Base-by-base conservation (phyloP, 2,113 vertebrate genomes). In the Bubo blakistoni region DNA sequence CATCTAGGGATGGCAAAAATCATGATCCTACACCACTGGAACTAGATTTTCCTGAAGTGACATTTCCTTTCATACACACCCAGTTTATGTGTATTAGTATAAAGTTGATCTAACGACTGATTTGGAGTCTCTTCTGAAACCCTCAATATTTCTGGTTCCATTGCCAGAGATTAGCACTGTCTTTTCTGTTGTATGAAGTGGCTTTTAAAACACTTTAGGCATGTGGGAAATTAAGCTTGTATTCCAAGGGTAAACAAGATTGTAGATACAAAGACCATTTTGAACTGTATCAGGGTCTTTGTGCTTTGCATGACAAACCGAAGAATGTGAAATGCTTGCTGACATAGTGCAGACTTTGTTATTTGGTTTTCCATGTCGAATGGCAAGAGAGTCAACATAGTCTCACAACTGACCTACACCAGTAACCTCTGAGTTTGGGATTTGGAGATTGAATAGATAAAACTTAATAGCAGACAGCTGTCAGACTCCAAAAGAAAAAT, bases 371-470 rank as follows among this genome's bases (percentile, higher is more conserved):
- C 95, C 92, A 90, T 94, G 90, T 95, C 36, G 24, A 97, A 96
- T 97, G 90, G 92, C 82, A 82, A 90, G 76, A 95, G 88, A 87
- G 93, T 97, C 96, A 97, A 88, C 96, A 96, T 16, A 61, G 91
- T 93, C 90, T 92, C 79, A 59, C 85, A 73, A 49, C 62, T 96
- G 93, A 97, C 92, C 95, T 96, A 88, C 76, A 79, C 40, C 42
- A 92, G 82, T 91, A 96, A 96, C 84, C 93, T 92, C 92, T 57
- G 82, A 90, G 92, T 92, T 81, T 91, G 81, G 86, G 94, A 95
- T 97, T 96, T 95, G 89, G 92, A 96, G 94, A 95, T 88, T 86
- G 95, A 96, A 95, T 83, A 96, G 96, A 96, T 95, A 96, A 95
- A 93, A 78, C 67, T 90, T 90, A 92, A 90, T 47, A 94, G 86